Conservation (phyloP, 2,888 invertebrate genomes). For the Gari tellinella region DNA sequence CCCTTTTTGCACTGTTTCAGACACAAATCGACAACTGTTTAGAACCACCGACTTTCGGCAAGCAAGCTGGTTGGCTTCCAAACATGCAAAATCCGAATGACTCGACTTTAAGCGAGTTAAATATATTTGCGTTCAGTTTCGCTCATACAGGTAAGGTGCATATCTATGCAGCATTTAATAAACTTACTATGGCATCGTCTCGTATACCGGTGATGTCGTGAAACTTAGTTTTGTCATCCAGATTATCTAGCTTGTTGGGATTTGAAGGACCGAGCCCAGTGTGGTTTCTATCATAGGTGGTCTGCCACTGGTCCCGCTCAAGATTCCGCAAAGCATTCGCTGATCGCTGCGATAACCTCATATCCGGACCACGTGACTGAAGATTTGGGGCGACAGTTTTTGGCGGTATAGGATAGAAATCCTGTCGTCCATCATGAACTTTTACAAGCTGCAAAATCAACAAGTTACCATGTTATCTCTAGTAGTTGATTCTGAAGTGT, state of each 20-base stretch:
- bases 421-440: constrained; percentile 71
- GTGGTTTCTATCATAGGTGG: constrained; percentile 77
- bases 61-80: too few species aligned
- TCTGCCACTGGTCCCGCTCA: constrained; percentile 82
- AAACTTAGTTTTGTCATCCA: constrained; percentile 72
- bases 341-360: constrained; percentile 67
- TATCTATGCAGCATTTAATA: too few species aligned
- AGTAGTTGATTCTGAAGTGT: too few species aligned
- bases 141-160: too few species aligned
- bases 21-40: too few species aligned
- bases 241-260: constrained; percentile 79
- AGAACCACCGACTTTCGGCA: too few species aligned
- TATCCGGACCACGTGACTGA: constrained; percentile 69
- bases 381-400: constrained; percentile 79
- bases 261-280: constrained; percentile 81
- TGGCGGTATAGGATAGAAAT: constrained; percentile 80
- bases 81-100: too few species aligned
- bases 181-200: constrained; percentile 78
- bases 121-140: too few species aligned
- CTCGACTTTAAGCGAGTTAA: too few species aligned
- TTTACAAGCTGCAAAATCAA: constrained; percentile 75
- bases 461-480: too few species aligned
- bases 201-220: constrained; percentile 65
- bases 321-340: constrained; percentile 80
- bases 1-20: too few species aligned